Evolutionary conservation across 2,888 invertebrate genomes (phyloP).

Genomic region (Amphimallon solstitiale): DNA sequence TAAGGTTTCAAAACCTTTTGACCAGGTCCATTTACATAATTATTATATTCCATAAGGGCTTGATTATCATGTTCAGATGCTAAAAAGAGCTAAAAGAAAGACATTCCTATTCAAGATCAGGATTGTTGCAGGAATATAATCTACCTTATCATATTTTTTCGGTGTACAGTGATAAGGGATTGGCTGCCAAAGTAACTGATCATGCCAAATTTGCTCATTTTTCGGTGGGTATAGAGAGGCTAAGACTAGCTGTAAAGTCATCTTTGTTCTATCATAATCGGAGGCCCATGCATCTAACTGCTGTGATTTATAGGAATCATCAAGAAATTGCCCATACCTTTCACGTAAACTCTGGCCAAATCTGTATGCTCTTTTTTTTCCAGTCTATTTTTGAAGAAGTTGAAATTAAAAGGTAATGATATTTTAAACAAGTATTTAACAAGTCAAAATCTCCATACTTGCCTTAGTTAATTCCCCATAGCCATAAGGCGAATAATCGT

Average conservation of each 20-base stretch:
- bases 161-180: slow-evolving; percentile 27
- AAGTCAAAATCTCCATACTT: not conserved
- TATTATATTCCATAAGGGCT: no score
- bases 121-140: no score
- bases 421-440: no score
- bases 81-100: no score
- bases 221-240: slow-evolving; percentile 32
- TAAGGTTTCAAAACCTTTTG: no score
- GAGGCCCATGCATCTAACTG: slow-evolving; percentile 20
- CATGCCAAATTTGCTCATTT: slow-evolving; percentile 12
- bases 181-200: slow-evolving; percentile 34
- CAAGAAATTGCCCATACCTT: slow-evolving; percentile 18
- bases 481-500: slow-evolving; percentile 25
- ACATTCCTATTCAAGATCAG: no score
- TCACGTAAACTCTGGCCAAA: slow-evolving; percentile 21
- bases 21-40: no score
- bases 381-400: slow-evolving; percentile 1
- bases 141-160: slow-evolving; percentile 14
- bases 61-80: no score
- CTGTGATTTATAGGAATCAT: slow-evolving; percentile 4
- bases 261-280: slow-evolving; percentile 30
- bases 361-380: slow-evolving; percentile 20
- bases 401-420: not conserved
- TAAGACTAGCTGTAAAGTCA: slow-evolving; percentile 33
- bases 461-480: slow-evolving; percentile 32